Base-by-base conservation (phyloP, 2,797 vertebrate species). In the Todus mexicanus region DNA sequence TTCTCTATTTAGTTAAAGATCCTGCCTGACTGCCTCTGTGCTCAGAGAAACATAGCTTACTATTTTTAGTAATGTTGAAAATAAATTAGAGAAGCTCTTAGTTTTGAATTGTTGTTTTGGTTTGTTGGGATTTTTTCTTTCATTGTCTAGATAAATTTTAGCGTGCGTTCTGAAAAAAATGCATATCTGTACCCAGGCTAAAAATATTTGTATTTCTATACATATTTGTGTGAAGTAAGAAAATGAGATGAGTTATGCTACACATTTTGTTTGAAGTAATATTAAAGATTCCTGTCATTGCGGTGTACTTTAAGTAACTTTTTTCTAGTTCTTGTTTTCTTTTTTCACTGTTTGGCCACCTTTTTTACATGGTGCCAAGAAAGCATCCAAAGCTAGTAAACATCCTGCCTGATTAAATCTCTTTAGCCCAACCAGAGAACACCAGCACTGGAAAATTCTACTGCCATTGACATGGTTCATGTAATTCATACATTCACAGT, bases 51-150 rank as follows among this genome's bases (percentile, higher is more conserved):
- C 79, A 65, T 10, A 74, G 29, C 33, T 57, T 56, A 12, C 84
- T 96, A 75, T 89, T 94, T 91, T 92, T 90, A 91, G 84, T 59
- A 13, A 35, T 15, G 3, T 5, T 74, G 42, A 80, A 83, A 89
- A 69, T 82, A 80, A 91, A 76, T 37, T 53, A 57, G 56, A 74
- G n/a, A 51, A 68, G 6, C 27, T 77, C 17, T 74, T 82, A 4
- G 2, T 31, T 85, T 80, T 35, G 8, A 43, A 69, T 20, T 42
- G 9, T 61, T 82, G 48, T 2, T 15, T 25, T 61, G 26, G 26
- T 21, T 60, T 75, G n/a, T n/a, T 5, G 33, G 1, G 17, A 18
- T 71, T 16, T 21, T 48, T 33, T 59, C 20, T 25, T 7, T 1
- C 54, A 43, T 16, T 37, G 13, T 45, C n/a, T 61, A 40, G 56